Evolutionary conservation across 2,113 vertebrate species (phyloP), one percentile per base, ranked within the genome.

Genomic region (Coptodon bakossiorum): DNA sequence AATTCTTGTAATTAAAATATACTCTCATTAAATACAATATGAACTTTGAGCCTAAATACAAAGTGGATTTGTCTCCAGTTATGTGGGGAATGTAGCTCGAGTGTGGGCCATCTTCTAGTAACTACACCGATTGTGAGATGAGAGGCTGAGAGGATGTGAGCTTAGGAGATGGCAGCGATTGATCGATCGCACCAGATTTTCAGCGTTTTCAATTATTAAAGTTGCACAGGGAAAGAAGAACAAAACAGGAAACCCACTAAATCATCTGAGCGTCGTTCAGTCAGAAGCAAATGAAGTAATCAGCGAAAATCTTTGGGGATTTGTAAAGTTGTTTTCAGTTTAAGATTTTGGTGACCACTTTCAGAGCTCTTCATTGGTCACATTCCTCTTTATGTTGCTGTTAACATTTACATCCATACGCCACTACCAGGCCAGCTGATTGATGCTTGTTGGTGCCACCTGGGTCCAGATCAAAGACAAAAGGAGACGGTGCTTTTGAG

Each of bases 191-290:
- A 29, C 19, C 24, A 40, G 38, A 81, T 82, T 92, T 89, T 86
- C 34, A 45, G 48, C 29, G 87, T 3, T 5, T 29, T 68, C 56
- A 88, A 90, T 86, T 71, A 86, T 93, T 81, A 88, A 68, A 85
- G 36, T 29, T 9, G 1, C 17, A 61, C 0, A 27, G 10, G 13
- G 78, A n/a, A 29, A 50, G 27, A 50, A 19, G 16, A 50, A 78
- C 22, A n/a, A 31, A n/a, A 31, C 40, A 78, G 24, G 45, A 80
- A 82, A 36, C 29, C 50, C 76, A 29, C 38, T 19, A 6, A 57
- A 40, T 36, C 54, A 4, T 19, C 53, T 6, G 3, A 63, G 63
- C 6, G 29, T 61, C 85, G 57, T 85, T 76, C 54, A 89, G 24
- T 79, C 7, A 45, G 84, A 85, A 24, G 38, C 11, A 19, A 79